Evolutionary conservation across 2,797 vertebrate species (phyloP), one percentile per base, ranked within the genome.

Genomic region (Morus bassanus): DNA sequence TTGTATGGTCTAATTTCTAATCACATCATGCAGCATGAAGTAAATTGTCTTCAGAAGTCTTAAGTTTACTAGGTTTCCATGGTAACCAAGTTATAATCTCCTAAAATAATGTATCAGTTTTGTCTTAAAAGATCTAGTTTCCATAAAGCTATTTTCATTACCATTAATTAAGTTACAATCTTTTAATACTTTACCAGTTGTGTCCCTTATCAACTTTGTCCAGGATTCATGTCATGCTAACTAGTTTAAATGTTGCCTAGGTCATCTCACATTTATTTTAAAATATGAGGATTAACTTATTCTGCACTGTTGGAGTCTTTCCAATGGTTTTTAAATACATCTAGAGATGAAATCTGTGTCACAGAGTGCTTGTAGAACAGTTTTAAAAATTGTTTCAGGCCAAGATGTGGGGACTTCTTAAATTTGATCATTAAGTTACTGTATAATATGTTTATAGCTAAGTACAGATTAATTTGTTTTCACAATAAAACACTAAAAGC

Each of bases 51-150:
- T 80, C 24, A 63, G 37, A 80, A 70, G 23, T 7, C 18, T 80
- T 82, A 41, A 10, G 7, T 84, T 91, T 88, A 60, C n/a, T 39
- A 9, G 4, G 11, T 50, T 93, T 88, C 57, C 46, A 25, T 31
- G 16, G 56, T 33, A 89, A 83, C 13, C 11, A 54, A 89, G 27
- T 63, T 91, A 41, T 53, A 53, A 64, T 68, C 31, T 83, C 59
- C 23, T 22, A 83, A 88, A 95, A 83, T 37, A 94, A 78, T 64
- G 13, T 30, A 74, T 48, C n/a, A 28, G 18, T 41, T 78, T 93
- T 93, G 27, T 85, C 45, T 80, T 77, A 53, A 89, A 95, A 81
- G 30, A 91, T 80, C 41, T 72, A 18, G 60, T 86, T 91, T 95
- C 28, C 57, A 72, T 80, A 68, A 81, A 78, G 13, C 10, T 85